Percentiles rank a stretch among this genome's conserved stretches.
Conservation (phyloP, 2,888 invertebrate genomes). For the Aphelenchoides bicaudatus region DNA sequence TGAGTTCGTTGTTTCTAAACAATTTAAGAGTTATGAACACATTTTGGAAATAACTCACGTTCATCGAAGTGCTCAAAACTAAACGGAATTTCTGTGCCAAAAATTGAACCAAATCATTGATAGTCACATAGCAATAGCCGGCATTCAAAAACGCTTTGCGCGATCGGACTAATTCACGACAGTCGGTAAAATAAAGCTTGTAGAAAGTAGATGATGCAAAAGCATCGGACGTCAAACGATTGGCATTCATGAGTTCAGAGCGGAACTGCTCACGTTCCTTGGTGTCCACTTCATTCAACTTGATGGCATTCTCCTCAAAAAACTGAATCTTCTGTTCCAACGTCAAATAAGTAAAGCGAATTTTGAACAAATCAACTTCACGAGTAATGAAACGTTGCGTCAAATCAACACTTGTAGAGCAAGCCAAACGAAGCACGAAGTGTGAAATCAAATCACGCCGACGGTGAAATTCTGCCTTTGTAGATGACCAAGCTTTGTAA, state of each 20-base stretch:
- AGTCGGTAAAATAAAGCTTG: conserved; percentile 72
- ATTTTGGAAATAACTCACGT: conserved; percentile 61
- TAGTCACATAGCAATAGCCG: conserved; percentile 83
- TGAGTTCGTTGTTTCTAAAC: not conserved
- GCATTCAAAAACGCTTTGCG: conserved; percentile 75
- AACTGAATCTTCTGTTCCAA: conserved; percentile 23
- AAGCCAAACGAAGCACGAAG: conserved; percentile 83
- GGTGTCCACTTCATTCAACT: conserved; percentile 8
- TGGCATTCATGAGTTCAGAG: conserved; percentile 22
- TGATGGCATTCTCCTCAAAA: conserved; percentile 37
- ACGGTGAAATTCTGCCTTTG: conserved; percentile 19
- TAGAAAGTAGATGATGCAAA: conserved; percentile 29
- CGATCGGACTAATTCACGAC: conserved; percentile 75
- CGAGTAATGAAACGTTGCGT: conserved; percentile 81
- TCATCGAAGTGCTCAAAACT: conserved; percentile 71
- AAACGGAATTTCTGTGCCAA: conserved; percentile 74
- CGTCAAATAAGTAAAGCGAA: conserved; percentile 58
- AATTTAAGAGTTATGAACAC: not conserved
- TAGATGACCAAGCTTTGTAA: not conserved
- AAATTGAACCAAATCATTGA: conserved; percentile 78
- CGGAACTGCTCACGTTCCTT: conserved; percentile 16
- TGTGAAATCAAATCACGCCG: conserved; percentile 80
- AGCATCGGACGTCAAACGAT: conserved; percentile 16
- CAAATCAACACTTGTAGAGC: conserved; percentile 77
- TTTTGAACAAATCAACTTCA: conserved; percentile 83